phyloP scores from a whole-genome alignment of 2,113 vertebrate genomes.

The Apeltes quadracus region DNA sequence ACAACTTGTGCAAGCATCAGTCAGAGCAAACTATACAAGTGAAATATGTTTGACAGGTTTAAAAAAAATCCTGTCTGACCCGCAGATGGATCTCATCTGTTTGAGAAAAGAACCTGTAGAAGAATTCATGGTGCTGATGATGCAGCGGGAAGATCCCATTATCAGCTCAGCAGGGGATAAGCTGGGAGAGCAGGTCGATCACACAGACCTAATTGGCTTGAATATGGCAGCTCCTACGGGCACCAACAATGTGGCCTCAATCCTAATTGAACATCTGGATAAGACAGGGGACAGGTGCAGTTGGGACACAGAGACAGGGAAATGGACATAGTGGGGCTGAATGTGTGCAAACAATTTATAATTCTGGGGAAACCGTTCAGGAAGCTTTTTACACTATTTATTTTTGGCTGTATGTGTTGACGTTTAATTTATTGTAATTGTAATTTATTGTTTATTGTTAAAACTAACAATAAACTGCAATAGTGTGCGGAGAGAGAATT shows the following conservation, averaged over 20 bases:
- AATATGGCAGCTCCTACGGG: background rate
- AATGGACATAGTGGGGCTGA: background rate
- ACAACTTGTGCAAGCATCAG: background rate
- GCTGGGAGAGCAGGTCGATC: constrained; percentile 43
- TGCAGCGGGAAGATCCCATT: constrained; percentile 64
- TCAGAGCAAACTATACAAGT: background rate
- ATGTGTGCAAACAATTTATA: background rate
- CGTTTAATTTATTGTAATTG: background rate
- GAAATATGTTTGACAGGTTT: background rate
- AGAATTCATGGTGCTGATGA: constrained; percentile 43
- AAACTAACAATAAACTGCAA: background rate
- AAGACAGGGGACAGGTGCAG: background rate
- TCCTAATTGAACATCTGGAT: constrained; percentile 60
- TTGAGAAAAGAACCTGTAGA: constrained; percentile 15
- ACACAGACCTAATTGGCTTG: constrained; percentile 54
- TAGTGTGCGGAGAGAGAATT: background rate
- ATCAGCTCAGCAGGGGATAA: constrained; percentile 74
- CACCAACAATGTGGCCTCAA: constrained; percentile 42
- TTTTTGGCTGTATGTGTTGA: background rate
- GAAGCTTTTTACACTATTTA: background rate
- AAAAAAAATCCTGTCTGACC: background rate
- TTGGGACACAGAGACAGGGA: background rate
- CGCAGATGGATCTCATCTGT: background rate
- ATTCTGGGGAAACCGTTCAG: background rate
- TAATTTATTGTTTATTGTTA: too few species aligned